Base-by-base conservation (phyloP, 1,140 invertebrate species). In the Aphelenchoides besseyi region DNA sequence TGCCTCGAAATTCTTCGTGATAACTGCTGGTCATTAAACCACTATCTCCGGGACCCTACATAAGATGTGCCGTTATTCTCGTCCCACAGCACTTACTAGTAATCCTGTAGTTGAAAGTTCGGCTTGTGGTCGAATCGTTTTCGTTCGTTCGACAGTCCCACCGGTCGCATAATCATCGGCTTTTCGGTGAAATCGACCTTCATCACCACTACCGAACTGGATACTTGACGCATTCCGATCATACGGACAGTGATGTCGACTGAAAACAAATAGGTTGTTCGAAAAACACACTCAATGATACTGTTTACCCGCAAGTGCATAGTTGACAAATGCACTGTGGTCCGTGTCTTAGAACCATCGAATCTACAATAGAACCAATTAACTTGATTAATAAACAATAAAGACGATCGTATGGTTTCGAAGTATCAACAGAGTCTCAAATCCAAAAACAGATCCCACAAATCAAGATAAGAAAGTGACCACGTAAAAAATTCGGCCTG, bases 281-380 rank as follows among this genome's bases (percentile, higher is more conserved):
- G 0, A 33, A 29, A n/a, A 30, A 57, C 28, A 72, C 37, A 48
- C 53, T 18, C 9, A 35, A 1, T 36, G 9, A 37, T 18, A 55
- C 23, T 41, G 12, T 57, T 76, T 62, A 76, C 75, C 74, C 74
- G 66, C 74, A 76, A n/a, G 74, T 76, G 75, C 74, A 76, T n/a
- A 76, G 72, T 68, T 76, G 74, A 70, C 74, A 76, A 62, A 76
- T 77, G 53, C 74, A 76, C 54, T 76, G 75, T 23, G 74, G 62
- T 23, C 74, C 74, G 48, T 76, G 74, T 69, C 69, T 26, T 29
- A 69, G 8, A 33, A 70, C 69, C 63, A 70, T 69, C 16, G 18
- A 18, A 3, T 28, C 9, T 23, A 9, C 1, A 2, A 23, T 16
- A 23, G 1, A 68, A 68, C 61, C 41, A 48, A 48, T 12, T n/a